Conservation (phyloP, 2,113 vertebrate genomes). For the Scytalopus superciliaris region DNA sequence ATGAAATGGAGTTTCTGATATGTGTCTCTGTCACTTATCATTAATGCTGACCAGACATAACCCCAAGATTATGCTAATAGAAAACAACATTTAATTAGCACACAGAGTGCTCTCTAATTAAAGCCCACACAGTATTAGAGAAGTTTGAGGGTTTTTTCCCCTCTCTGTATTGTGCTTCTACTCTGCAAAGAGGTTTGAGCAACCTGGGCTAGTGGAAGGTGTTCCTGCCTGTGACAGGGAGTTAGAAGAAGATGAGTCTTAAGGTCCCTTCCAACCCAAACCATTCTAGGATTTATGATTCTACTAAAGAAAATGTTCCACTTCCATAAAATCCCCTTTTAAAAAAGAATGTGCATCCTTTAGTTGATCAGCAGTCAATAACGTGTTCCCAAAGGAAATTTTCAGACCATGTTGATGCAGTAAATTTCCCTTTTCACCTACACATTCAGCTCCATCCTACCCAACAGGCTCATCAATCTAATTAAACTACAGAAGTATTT, state of each 20-base stretch:
- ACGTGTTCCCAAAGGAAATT: fast-evolving
- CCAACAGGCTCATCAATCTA: background rate
- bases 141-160: background rate
- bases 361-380: background rate
- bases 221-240: background rate
- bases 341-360: background rate
- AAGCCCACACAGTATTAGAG: background rate
- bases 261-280: background rate
- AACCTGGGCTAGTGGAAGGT: background rate
- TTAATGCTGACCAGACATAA: constrained; percentile 42
- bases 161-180: fast-evolving
- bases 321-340: background rate
- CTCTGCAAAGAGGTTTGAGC: background rate
- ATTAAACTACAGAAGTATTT: too few species aligned
- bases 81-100: constrained; percentile 51
- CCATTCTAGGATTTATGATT: background rate
- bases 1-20: background rate
- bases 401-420: fast-evolving
- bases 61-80: constrained; percentile 31
- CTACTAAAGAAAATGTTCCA: background rate
- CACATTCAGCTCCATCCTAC: background rate
- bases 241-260: background rate
- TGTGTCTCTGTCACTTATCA: constrained; percentile 4
- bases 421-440: background rate
- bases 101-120: background rate